These are phyloP conservation scores for Euschistus heros DNA, from an alignment of 1,140 invertebrate species.

Conservation along the genomic window DNA sequence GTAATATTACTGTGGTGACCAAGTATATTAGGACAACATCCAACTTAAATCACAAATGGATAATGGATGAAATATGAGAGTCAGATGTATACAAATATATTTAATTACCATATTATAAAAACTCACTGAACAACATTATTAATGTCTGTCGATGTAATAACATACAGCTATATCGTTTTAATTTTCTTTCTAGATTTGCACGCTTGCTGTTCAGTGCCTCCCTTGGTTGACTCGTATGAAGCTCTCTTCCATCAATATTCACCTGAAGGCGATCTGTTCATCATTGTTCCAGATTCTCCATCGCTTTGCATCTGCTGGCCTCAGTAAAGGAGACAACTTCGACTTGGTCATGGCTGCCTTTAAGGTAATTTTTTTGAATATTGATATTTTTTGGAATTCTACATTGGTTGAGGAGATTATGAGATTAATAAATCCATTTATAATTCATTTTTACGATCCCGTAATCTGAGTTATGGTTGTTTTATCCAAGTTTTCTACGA, in stretches of 20 bases:
- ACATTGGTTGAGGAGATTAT: too few species aligned
- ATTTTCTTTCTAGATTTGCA: slow-evolving; percentile 41
- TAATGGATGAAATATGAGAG: too few species aligned
- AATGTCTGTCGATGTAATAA: neutral
- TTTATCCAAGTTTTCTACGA: too few species aligned
- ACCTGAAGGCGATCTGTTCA: slow-evolving; percentile 53
- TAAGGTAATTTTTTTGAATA: slow-evolving; percentile 44
- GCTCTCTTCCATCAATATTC: slow-evolving; percentile 53
- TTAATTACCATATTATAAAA: neutral
- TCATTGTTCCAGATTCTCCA: slow-evolving; percentile 75
- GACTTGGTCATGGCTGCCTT: slow-evolving; percentile 79
- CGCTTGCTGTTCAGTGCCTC: slow-evolving; percentile 57
- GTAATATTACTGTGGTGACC: too few species aligned
- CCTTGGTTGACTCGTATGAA: slow-evolving; percentile 55
- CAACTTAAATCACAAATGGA: too few species aligned
- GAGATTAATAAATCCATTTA: too few species aligned
- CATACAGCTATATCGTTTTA: neutral
- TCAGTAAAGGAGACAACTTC: slow-evolving; percentile 75
- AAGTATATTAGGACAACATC: too few species aligned
- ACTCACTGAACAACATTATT: neutral
- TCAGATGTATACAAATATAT: too few species aligned
- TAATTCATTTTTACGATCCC: too few species aligned
- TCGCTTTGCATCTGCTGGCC: slow-evolving; percentile 75
- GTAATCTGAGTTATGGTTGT: too few species aligned
- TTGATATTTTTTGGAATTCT: too few species aligned